Conservation (phyloP, 2,797 vertebrate species). For the Bradypus variegatus region DNA sequence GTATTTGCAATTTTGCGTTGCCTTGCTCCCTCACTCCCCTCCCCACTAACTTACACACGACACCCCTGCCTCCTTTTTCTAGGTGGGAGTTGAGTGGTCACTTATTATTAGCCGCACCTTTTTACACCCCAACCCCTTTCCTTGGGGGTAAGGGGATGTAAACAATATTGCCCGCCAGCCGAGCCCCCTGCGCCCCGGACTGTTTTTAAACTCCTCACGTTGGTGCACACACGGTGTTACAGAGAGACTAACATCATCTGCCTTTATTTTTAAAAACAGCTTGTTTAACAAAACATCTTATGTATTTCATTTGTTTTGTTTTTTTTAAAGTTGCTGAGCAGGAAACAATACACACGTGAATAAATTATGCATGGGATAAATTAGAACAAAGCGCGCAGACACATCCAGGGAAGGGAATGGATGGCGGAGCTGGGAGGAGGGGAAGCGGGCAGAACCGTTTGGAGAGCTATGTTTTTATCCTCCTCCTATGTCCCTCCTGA, state of each 20-base stretch:
- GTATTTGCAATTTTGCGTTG: conserved; percentile 26
- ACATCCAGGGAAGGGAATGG: conserved; percentile 50
- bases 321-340: conserved; percentile 72
- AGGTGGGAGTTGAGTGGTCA: conserved; percentile 59
- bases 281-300: conserved; percentile 71
- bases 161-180: conserved; percentile 70
- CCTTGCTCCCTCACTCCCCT: background rate
- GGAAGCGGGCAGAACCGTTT: conserved; percentile 55
- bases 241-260: conserved; percentile 55
- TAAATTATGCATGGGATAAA: conserved; percentile 75
- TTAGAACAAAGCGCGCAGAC: conserved; percentile 72
- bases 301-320: conserved; percentile 71
- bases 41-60: background rate
- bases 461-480: conserved; percentile 67
- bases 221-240: conserved; percentile 27
- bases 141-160: conserved; percentile 61
- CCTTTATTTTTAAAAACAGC: conserved; percentile 56
- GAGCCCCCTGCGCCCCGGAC: conserved; percentile 40
- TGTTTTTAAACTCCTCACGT: conserved; percentile 61
- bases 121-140: conserved; percentile 51
- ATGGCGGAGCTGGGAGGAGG: conserved; percentile 21
- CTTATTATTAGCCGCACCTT: conserved; percentile 66
- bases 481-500: conserved; percentile 74
- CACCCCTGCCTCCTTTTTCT: conserved; percentile 28
- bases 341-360: conserved; percentile 71